Evolutionary conservation across 35 echinoderm and acorn worm species (phyloP).

Genomic region (Eucidaris tribuloides): DNA sequence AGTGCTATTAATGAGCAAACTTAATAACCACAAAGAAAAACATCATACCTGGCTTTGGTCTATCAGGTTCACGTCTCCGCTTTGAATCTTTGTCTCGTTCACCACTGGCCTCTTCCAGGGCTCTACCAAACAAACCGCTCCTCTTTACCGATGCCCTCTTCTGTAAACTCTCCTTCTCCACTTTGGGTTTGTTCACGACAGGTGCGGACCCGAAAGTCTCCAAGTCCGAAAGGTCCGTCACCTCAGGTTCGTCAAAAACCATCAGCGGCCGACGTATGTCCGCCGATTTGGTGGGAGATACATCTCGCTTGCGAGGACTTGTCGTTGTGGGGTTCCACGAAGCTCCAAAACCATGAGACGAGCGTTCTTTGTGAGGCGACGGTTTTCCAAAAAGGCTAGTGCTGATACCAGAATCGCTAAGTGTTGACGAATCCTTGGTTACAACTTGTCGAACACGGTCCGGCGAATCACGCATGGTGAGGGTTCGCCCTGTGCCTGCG

Average conservation of each 20-base stretch:
- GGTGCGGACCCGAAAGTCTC: slow-evolving; percentile 53
- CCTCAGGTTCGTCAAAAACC: slow-evolving; percentile 9
- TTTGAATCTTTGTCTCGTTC: not conserved
- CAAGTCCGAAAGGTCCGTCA: slow-evolving; percentile 48
- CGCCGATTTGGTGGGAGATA: not conserved
- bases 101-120: slow-evolving; percentile 31
- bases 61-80: not conserved
- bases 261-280: not conserved
- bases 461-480: not conserved
- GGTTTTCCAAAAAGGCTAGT: not conserved
- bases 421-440: not conserved
- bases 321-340: not conserved
- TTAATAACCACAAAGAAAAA: not conserved
- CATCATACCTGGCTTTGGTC: not conserved
- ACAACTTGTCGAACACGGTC: not conserved
- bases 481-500: too few species aligned
- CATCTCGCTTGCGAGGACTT: not conserved
- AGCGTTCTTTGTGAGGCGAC: not conserved
- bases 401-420: not conserved
- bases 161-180: slow-evolving; percentile 1
- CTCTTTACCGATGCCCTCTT: slow-evolving; percentile 14
- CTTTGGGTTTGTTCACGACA: not conserved
- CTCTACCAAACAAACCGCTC: slow-evolving; percentile 41
- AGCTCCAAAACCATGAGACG: too few species aligned
- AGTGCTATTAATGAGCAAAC: not conserved